phyloP scores from a whole-genome alignment of 2,113 vertebrate species.

The Sylvicapra grimmia region DNA sequence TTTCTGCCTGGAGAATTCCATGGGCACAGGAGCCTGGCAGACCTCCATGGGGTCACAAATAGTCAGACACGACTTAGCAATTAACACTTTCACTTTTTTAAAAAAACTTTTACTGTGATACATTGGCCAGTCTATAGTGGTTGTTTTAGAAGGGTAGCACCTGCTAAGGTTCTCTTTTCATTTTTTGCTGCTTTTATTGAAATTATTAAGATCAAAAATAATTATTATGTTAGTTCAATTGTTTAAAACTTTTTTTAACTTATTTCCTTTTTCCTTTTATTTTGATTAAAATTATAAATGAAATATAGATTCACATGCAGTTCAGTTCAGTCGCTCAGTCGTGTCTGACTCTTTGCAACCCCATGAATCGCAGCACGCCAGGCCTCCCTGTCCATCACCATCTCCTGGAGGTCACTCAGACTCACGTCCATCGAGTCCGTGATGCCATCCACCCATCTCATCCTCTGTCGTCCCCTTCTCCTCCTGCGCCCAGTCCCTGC shows the following conservation, averaged over 20 bases:
- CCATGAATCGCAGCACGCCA: too few species aligned
- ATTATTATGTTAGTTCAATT: neutral
- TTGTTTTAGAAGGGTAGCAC: neutral
- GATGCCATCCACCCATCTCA: too few species aligned
- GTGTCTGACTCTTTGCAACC: too few species aligned
- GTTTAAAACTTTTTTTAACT: neutral
- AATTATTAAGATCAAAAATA: constrained; percentile 3
- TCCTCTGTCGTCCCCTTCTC: too few species aligned
- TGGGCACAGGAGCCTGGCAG: neutral
- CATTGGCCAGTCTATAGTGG: neutral
- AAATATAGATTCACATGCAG: neutral
- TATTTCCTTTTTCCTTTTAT: neutral
- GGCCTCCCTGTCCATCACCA: too few species aligned
- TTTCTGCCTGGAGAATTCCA: neutral
- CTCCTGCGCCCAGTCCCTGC: too few species aligned
- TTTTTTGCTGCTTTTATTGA: neutral
- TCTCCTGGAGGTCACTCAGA: too few species aligned
- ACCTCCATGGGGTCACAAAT: neutral
- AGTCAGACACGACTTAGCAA: neutral
- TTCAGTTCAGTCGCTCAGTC: too few species aligned
- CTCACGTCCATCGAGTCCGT: too few species aligned
- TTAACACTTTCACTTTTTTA: neutral
- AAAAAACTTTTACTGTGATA: neutral
- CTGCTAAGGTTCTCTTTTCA: neutral
- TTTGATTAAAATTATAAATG: constrained; percentile 8